These are phyloP conservation scores for Furnarius figulus DNA, from an alignment of 2,113 vertebrate genomes.

Conservation along the genomic window DNA sequence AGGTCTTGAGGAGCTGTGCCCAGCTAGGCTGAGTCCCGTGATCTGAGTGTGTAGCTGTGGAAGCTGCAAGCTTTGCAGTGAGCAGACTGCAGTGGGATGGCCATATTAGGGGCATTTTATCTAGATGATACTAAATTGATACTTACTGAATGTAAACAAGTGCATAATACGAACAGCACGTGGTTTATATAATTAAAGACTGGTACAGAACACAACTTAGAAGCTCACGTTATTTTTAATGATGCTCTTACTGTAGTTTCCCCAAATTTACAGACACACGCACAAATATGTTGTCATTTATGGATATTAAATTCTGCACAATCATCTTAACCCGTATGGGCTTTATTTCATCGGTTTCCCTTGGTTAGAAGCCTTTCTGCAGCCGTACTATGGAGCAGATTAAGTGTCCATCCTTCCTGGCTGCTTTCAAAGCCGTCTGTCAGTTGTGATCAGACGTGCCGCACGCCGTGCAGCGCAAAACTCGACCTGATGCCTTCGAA, in stretches of 20 bases:
- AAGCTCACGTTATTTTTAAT: background rate
- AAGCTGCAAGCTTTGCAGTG: background rate
- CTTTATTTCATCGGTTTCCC: constrained; percentile 44
- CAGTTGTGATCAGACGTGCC: constrained; percentile 72
- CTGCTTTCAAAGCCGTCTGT: constrained; percentile 69
- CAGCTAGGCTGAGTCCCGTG: background rate
- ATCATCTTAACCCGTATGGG: background rate
- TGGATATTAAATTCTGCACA: constrained; percentile 45
- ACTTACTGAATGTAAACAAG: background rate
- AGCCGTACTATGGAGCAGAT: constrained; percentile 59
- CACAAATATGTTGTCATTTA: constrained; percentile 1
- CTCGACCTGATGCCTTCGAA: constrained; percentile 57
- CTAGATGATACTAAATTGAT: background rate
- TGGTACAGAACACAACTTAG: background rate
- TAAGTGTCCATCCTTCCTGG: constrained; percentile 50
- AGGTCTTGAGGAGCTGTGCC: background rate
- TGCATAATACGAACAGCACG: background rate
- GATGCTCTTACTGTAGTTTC: background rate
- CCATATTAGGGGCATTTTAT: background rate
- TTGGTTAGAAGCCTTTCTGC: constrained; percentile 9
- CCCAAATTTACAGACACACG: background rate
- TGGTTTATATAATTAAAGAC: background rate
- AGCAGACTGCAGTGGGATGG: background rate
- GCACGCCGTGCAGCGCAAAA: constrained; percentile 34
- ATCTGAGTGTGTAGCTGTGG: background rate